Evolutionary conservation across 2,797 vertebrate genomes (phyloP).

Genomic region (Alca torda): DNA sequence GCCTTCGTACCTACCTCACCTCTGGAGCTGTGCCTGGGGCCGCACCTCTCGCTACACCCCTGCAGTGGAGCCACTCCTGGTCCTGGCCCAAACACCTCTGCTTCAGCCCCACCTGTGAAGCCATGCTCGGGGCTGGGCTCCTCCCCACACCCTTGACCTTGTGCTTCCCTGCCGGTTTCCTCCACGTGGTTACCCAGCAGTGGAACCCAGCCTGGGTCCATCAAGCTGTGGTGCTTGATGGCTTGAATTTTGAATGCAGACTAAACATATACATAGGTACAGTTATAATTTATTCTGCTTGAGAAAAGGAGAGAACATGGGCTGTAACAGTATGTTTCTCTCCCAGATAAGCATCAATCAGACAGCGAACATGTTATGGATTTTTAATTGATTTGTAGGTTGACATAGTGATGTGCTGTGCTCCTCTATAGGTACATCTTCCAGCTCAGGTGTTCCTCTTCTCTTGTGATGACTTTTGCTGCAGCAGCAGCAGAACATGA

Average conservation of each 20-base stretch:
- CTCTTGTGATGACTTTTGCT: background rate
- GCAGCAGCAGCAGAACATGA: background rate
- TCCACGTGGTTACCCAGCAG: background rate
- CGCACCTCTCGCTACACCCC: background rate
- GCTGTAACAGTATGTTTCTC: background rate
- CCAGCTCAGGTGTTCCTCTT: background rate
- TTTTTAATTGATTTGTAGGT: background rate
- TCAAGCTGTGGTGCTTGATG: no score
- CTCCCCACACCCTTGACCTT: background rate
- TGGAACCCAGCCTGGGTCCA: background rate
- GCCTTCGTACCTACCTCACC: background rate
- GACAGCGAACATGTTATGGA: background rate
- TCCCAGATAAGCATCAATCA: background rate
- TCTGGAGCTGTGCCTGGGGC: background rate
- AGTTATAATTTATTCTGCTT: background rate
- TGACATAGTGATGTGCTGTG: background rate
- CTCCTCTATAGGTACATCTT: background rate
- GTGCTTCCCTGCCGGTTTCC: background rate
- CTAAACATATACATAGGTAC: background rate
- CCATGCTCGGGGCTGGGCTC: fast-evolving
- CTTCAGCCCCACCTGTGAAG: background rate
- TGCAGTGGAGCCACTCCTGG: background rate
- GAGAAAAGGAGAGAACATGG: background rate
- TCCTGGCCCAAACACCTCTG: background rate
- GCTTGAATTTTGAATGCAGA: background rate